Evolutionary conservation across 1,140 invertebrate genomes (phyloP).

Genomic region (Eueides isabella): DNA sequence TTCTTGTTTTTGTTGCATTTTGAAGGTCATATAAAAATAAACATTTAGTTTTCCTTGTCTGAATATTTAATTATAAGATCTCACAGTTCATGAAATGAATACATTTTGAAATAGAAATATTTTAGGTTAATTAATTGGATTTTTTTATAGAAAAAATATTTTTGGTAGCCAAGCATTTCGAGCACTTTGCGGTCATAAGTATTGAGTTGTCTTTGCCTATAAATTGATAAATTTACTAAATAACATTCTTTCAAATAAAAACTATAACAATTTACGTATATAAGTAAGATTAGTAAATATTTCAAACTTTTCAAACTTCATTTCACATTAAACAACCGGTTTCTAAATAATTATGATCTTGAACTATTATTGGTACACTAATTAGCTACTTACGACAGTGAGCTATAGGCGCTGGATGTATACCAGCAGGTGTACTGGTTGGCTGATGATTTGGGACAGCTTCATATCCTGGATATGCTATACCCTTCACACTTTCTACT

Average conservation of each 20-base stretch:
- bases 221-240: no score
- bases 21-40: neutral
- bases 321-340: neutral
- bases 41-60: neutral
- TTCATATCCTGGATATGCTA: slow-evolving; percentile 28
- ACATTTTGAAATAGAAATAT: no score
- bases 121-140: no score
- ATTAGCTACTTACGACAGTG: slow-evolving; percentile 66
- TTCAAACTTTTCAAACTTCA: neutral
- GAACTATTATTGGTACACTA: neutral
- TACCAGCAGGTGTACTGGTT: slow-evolving; percentile 39
- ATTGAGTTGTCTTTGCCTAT: no score
- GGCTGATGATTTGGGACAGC: slow-evolving; percentile 16
- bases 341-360: neutral
- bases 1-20: neutral
- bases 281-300: no score
- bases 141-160: no score
- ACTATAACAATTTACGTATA: neutral
- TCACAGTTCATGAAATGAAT: no score
- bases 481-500: slow-evolving; percentile 10
- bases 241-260: no score
- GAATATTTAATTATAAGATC: no score
- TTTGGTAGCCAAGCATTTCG: no score
- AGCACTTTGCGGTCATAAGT: no score
- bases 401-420: slow-evolving; percentile 69